Evolutionary conservation across 2,888 invertebrate genomes (phyloP).

Genomic region (Temnothorax ravouxi): DNA sequence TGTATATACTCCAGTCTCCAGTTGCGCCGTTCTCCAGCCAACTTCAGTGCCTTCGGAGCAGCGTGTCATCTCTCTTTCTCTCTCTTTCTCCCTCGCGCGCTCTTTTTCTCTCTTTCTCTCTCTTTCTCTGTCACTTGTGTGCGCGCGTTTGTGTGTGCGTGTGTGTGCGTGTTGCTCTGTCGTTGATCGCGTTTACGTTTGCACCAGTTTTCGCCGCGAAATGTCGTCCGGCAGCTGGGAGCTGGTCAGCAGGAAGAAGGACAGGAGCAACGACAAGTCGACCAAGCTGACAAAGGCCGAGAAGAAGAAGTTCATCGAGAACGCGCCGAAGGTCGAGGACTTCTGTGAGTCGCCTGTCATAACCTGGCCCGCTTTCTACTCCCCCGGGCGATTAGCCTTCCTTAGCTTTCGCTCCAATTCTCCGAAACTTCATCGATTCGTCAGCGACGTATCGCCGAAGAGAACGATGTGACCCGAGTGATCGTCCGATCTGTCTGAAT

Average conservation of each 20-base stretch:
- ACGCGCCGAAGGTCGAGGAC: slow-evolving; percentile 92
- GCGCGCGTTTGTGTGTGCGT: not conserved
- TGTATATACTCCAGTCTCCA: not conserved
- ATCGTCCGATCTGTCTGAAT: not conserved
- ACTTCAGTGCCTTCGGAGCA: slow-evolving; percentile 67
- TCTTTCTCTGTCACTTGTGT: not conserved
- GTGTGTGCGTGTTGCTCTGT: not conserved
- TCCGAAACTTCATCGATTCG: not conserved
- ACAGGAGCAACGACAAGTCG: slow-evolving; percentile 87
- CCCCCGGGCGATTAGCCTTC: not conserved
- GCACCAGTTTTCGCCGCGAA: not conserved
- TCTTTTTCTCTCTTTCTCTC: too few species aligned
- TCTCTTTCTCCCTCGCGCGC: not conserved
- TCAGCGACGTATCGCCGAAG: not conserved
- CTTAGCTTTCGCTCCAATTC: not conserved
- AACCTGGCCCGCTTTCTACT: not conserved
- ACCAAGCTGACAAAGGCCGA: slow-evolving; percentile 88
- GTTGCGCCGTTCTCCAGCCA: not conserved
- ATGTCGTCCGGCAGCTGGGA: slow-evolving; percentile 85
- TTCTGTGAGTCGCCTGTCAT: slow-evolving; percentile 89
- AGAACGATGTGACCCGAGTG: not conserved
- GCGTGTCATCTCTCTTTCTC: slow-evolving; percentile 61
- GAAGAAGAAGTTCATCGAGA: slow-evolving; percentile 89
- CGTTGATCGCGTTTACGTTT: not conserved
- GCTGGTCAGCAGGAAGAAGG: slow-evolving; percentile 89